phyloP scores from a whole-genome alignment of 2,113 vertebrate species.

The Dicentrarchus labrax region DNA sequence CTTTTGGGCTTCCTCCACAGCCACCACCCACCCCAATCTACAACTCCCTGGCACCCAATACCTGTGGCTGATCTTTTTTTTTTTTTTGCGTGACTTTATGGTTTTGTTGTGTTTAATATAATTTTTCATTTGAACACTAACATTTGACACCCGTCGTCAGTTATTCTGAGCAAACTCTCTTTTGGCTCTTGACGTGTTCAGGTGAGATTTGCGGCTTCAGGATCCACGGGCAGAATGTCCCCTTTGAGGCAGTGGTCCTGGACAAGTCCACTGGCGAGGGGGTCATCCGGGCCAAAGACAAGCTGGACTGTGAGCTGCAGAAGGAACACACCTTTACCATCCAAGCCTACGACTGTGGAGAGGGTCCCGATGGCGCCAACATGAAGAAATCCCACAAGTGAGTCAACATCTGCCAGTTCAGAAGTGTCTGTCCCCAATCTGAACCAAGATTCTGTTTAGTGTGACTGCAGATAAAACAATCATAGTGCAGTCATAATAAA shows the following conservation, averaged over 20 bases:
- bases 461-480: neutral
- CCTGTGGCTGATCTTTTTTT: conserved; percentile 81
- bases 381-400: conserved; percentile 98
- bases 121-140: conserved; percentile 1
- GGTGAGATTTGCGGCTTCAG: conserved; percentile 99
- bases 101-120: conserved; percentile 61
- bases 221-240: conserved; percentile 96
- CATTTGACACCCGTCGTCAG: neutral
- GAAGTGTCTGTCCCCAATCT: neutral
- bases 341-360: conserved; percentile 97
- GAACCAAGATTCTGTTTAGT: neutral
- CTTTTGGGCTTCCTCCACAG: conserved; percentile 92
- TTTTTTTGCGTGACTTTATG: conserved; percentile 77
- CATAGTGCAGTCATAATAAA: neutral
- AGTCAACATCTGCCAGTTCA: conserved; percentile 66
- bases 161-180: conserved; percentile 57
- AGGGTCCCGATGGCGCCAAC: conserved; percentile 91
- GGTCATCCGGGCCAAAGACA: conserved; percentile 92
- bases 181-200: conserved; percentile 77
- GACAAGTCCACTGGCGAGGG: conserved; percentile 98
- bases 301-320: conserved; percentile 97
- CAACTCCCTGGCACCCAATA: conserved; percentile 90
- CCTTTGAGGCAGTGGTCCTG: conserved; percentile 97
- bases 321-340: conserved; percentile 97
- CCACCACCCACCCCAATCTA: conserved; percentile 85